Evolutionary conservation across 2,113 vertebrate species (phyloP).

Genomic region (Picathartes gymnocephalus): DNA sequence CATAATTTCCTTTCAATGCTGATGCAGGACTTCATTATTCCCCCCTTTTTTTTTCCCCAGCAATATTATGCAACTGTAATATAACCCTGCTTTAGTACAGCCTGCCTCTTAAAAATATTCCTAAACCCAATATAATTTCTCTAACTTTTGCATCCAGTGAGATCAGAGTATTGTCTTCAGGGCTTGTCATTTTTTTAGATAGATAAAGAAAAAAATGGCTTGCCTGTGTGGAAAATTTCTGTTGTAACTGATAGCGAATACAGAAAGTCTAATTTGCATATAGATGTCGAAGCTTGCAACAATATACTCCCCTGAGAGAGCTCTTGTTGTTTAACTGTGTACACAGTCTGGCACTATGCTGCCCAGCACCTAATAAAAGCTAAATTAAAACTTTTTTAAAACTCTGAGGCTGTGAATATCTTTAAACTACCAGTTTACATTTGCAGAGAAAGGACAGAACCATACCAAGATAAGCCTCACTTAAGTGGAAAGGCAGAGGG

Average conservation of each 20-base stretch:
- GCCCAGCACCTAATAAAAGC: conserved; percentile 72
- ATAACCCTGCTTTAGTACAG: conserved; percentile 16
- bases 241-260: conserved; percentile 70
- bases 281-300: conserved; percentile 71
- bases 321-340: conserved; percentile 71
- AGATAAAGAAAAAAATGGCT: conserved; percentile 12
- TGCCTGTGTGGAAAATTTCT: conserved; percentile 70
- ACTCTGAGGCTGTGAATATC: conserved; percentile 47
- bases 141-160: not conserved
- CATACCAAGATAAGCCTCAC: not conserved
- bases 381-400: conserved; percentile 72
- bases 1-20: not conserved
- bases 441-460: conserved; percentile 24
- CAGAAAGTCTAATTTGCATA: conserved; percentile 73
- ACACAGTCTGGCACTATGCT: conserved; percentile 62
- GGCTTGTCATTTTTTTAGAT: conserved; percentile 22
- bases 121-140: not conserved
- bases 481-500: conserved; percentile 11
- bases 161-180: conserved; percentile 31
- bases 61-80: not conserved
- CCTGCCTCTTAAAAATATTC: not conserved
- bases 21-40: not conserved
- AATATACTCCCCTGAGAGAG: conserved; percentile 69
- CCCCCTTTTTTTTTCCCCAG: conserved; percentile 26
- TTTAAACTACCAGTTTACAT: conserved; percentile 66